These are phyloP conservation scores for Terrapene triunguis DNA, from an alignment of 2,113 vertebrate genomes.

Conservation along the genomic window DNA sequence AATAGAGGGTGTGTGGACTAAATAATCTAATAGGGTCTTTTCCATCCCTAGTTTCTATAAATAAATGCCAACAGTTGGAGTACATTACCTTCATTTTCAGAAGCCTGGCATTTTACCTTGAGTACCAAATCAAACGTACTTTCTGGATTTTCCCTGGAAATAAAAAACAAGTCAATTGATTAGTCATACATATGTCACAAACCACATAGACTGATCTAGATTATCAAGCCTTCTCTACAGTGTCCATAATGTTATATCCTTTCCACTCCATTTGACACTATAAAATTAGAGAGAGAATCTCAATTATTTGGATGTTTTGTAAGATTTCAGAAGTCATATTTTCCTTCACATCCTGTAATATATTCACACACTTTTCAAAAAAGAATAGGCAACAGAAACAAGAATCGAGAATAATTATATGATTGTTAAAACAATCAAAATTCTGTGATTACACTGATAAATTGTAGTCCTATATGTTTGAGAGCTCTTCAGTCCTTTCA, in stretches of 20 bases:
- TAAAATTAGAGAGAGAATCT: background rate
- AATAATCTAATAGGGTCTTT: background rate
- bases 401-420: background rate
- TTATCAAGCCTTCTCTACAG: background rate
- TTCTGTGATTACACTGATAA: background rate
- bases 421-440: background rate
- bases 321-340: background rate
- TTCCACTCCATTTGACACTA: background rate
- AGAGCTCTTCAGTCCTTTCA: background rate
- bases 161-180: conserved; percentile 26
- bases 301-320: background rate
- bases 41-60: background rate
- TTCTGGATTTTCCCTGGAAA: conserved; percentile 92
- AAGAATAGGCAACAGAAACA: background rate
- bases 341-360: background rate
- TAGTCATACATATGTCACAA: background rate
- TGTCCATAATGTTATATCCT: background rate
- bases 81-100: conserved; percentile 91
- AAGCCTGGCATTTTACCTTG: conserved; percentile 91
- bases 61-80: background rate
- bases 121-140: conserved; percentile 95
- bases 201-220: background rate
- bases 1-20: background rate
- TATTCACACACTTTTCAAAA: background rate
- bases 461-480: background rate